These are phyloP conservation scores for Ammodramus savannarum DNA, from an alignment of 2,113 vertebrate genomes.

Conservation along the genomic window DNA sequence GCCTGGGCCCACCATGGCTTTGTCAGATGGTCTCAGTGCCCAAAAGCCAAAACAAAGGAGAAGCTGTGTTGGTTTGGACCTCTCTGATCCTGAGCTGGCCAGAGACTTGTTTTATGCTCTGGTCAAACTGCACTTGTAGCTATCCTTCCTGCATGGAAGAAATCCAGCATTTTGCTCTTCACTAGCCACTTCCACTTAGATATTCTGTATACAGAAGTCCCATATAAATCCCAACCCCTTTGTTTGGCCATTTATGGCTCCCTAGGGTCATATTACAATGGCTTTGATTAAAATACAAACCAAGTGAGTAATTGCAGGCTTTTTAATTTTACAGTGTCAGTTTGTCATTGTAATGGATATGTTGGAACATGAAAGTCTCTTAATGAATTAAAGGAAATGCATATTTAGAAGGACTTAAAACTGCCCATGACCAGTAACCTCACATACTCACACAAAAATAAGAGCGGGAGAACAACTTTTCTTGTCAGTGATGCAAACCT, in stretches of 20 bases:
- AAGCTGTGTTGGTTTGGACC: neutral
- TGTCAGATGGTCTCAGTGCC: neutral
- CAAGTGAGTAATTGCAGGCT: neutral
- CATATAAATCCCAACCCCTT: neutral
- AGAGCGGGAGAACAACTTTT: neutral
- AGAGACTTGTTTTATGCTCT: neutral
- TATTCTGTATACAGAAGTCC: neutral
- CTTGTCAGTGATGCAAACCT: neutral
- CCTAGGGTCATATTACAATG: constrained; percentile 32
- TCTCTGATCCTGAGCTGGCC: neutral
- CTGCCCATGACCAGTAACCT: constrained; percentile 5
- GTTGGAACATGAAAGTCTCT: constrained; percentile 27
- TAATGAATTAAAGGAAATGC: constrained; percentile 59
- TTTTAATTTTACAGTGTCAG: constrained; percentile 40
- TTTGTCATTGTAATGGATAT: constrained; percentile 25
- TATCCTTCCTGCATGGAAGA: neutral
- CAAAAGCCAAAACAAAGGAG: neutral
- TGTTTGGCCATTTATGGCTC: constrained; percentile 16
- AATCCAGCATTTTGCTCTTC: neutral
- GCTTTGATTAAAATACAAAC: constrained; percentile 47
- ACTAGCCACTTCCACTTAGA: neutral
- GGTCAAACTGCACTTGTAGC: neutral
- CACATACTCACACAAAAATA: neutral
- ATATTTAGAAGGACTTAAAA: constrained; percentile 52
- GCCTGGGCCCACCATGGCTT: neutral